Evolutionary conservation across 2,113 vertebrate species (phyloP).

Genomic region (human): DNA sequence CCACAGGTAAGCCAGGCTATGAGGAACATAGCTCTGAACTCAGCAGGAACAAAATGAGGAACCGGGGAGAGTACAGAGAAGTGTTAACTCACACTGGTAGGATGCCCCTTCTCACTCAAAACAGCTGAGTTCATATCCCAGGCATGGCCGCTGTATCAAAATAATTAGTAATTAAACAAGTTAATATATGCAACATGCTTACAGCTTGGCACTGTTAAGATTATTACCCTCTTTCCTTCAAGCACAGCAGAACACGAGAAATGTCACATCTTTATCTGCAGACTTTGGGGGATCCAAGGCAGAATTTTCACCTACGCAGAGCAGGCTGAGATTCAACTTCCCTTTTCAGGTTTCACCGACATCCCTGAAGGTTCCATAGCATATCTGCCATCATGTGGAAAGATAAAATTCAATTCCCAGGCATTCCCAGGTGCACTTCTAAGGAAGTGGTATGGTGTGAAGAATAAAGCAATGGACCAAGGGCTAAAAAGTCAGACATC

Average conservation of each 20-base stretch:
- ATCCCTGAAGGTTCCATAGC: background rate
- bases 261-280: conserved; percentile 16
- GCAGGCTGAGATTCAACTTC: conserved; percentile 31
- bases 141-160: background rate
- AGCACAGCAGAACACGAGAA: background rate
- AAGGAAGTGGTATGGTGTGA: background rate
- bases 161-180: background rate
- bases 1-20: background rate
- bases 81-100: background rate
- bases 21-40: background rate
- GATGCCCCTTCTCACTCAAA: background rate
- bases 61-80: background rate
- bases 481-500: background rate
- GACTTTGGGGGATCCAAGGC: background rate
- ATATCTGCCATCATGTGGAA: conserved; percentile 1
- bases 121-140: background rate
- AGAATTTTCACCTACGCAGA: conserved; percentile 22
- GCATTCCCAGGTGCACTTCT: background rate
- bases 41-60: conserved; percentile 37
- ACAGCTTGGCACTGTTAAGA: background rate
- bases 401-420: background rate
- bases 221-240: background rate
- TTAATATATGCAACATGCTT: background rate
- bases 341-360: conserved; percentile 63
- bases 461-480: background rate